phyloP scores from a whole-genome alignment of 2,113 vertebrate species.

The Gymnogyps californianus region DNA sequence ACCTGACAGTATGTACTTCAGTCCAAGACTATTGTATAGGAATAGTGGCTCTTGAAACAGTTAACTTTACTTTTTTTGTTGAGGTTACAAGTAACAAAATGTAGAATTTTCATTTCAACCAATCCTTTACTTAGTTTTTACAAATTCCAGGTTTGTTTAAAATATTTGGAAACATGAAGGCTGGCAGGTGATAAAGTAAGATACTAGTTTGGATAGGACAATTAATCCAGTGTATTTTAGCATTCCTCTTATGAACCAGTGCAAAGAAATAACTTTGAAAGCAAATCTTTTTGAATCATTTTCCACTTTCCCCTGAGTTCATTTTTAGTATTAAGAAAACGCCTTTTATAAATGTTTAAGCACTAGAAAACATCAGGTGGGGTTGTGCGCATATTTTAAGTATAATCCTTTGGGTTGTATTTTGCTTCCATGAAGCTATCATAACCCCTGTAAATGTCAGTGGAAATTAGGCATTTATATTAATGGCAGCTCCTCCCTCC shows the following conservation, averaged over 20 bases:
- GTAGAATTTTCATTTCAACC: background rate
- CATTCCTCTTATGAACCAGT: background rate
- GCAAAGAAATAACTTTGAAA: background rate
- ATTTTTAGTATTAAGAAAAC: constrained; percentile 45
- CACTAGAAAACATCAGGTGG: constrained; percentile 32
- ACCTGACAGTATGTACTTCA: background rate
- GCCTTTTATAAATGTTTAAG: constrained; percentile 24
- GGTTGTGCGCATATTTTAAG: constrained; percentile 29
- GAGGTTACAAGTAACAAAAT: background rate
- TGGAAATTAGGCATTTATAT: constrained; percentile 55
- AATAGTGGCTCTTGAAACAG: background rate
- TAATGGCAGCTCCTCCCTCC: background rate
- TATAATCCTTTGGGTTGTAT: constrained; percentile 44
- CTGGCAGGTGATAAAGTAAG: background rate
- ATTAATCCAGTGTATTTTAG: background rate
- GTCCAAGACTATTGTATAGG: too few relatives aligned
- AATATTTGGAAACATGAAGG: background rate
- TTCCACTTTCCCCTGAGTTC: constrained; percentile 21
- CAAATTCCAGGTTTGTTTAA: background rate
- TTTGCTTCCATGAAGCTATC: constrained; percentile 42
- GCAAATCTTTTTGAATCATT: background rate
- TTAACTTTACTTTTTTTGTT: background rate
- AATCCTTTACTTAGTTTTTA: background rate
- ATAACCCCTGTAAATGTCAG: constrained; percentile 59
- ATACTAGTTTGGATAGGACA: background rate